Percentiles rank a stretch among this genome's conserved stretches.
Evolutionary conservation across 2,888 invertebrate genomes (phyloP).

Genomic region (Dasypolia templi): DNA sequence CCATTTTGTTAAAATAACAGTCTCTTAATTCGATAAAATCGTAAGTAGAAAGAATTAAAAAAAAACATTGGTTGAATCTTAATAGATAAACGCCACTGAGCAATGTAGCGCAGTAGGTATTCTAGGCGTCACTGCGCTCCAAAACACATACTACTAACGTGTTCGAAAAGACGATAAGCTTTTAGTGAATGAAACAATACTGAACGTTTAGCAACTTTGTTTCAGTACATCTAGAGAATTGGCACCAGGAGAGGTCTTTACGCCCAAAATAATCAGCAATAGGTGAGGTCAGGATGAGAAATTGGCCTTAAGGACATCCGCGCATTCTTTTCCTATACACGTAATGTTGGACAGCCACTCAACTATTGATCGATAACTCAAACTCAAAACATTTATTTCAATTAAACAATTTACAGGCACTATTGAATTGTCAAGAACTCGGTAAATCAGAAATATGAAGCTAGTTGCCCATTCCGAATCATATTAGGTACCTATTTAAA

Average conservation of each 20-base stretch:
- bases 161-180: too few species aligned
- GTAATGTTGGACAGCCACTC: background rate
- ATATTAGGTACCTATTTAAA: too few species aligned
- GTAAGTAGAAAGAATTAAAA: background rate
- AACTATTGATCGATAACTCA: background rate
- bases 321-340: background rate
- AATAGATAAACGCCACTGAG: background rate
- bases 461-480: too few species aligned
- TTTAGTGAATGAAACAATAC: background rate
- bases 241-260: background rate
- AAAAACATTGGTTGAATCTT: too few species aligned
- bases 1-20: background rate
- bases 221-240: background rate
- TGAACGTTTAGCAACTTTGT: background rate
- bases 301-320: background rate
- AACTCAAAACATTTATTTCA: too few species aligned
- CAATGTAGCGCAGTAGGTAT: background rate
- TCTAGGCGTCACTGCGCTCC: background rate
- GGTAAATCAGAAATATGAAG: too few species aligned
- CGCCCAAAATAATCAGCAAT: too few species aligned
- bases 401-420: too few species aligned
- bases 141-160: too few species aligned
- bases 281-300: background rate
- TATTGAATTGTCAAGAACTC: too few species aligned
- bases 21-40: background rate